phyloP scores from a whole-genome alignment of 2,888 invertebrate species.

The Nebria brevicollis region DNA sequence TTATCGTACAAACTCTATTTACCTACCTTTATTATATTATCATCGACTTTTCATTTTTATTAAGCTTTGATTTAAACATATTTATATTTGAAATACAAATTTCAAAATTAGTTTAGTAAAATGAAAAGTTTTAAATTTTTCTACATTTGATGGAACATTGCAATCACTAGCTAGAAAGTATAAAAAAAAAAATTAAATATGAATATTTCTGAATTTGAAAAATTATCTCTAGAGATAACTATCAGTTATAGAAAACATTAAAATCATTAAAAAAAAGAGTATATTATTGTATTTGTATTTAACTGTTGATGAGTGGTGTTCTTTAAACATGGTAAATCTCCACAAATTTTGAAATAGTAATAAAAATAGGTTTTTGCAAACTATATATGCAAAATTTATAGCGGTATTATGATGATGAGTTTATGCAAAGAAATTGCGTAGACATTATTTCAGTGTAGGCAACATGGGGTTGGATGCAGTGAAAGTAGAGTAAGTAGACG shows the following conservation, averaged over 20 bases:
- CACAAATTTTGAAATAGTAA: not conserved
- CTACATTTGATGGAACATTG: too few species aligned
- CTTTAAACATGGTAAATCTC: not conserved
- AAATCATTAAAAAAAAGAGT: too few species aligned
- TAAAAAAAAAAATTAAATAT: too few species aligned
- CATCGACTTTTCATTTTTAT: not conserved
- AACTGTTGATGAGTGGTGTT: too few species aligned
- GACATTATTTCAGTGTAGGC: not conserved
- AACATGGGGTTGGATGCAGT: not conserved
- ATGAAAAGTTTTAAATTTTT: too few species aligned
- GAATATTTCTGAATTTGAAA: too few species aligned
- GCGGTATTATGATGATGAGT: not conserved
- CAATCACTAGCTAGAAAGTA: too few species aligned
- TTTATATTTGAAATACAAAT: not conserved
- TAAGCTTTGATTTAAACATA: not conserved
- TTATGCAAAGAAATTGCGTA: not conserved
- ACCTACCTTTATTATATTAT: not conserved
- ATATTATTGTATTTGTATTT: too few species aligned
- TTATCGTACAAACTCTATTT: not conserved
- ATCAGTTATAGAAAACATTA: too few species aligned
- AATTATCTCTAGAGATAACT: too few species aligned
- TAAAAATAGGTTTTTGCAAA: not conserved
- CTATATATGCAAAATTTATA: not conserved
- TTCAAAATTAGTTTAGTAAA: not conserved
- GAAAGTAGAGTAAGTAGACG: not conserved